Evolutionary conservation across 2,888 invertebrate genomes (phyloP).

Genomic region (Acheta domesticus): DNA sequence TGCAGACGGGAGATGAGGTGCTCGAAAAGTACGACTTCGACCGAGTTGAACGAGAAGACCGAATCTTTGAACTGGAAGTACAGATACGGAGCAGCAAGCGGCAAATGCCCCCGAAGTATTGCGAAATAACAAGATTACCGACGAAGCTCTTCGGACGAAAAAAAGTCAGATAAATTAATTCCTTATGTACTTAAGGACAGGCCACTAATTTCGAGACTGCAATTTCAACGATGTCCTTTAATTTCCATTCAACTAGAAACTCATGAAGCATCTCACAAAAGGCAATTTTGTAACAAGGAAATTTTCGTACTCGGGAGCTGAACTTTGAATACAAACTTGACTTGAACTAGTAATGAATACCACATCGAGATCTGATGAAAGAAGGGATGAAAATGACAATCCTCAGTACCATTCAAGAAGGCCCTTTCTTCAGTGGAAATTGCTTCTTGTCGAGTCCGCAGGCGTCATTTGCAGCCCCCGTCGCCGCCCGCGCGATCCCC

Average conservation of each 20-base stretch:
- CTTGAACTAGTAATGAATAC: conserved; percentile 18
- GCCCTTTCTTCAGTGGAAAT: background rate
- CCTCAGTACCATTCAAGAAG: conserved; percentile 2
- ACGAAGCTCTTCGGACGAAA: background rate
- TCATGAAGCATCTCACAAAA: conserved; percentile 18
- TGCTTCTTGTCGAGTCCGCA: background rate
- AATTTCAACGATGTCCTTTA: conserved; percentile 18
- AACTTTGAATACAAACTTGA: conserved; percentile 10
- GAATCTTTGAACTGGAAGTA: background rate
- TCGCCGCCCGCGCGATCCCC: background rate
- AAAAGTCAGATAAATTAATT: conserved; percentile 3
- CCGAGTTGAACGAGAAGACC: background rate
- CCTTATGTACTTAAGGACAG: conserved; percentile 18
- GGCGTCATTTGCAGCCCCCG: background rate
- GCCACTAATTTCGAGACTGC: background rate
- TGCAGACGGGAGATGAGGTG: too few species aligned
- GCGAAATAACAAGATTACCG: conserved; percentile 8
- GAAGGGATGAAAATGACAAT: conserved; percentile 1
- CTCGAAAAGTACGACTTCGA: too few species aligned
- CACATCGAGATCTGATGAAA: conserved; percentile 10
- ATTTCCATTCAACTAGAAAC: conserved; percentile 1
- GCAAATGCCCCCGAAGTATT: background rate
- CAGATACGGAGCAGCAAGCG: background rate
- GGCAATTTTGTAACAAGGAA: conserved; percentile 18
- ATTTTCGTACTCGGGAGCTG: background rate